phyloP scores from a whole-genome alignment of 2,797 vertebrate species.

The Hoplostethus mediterraneus region DNA sequence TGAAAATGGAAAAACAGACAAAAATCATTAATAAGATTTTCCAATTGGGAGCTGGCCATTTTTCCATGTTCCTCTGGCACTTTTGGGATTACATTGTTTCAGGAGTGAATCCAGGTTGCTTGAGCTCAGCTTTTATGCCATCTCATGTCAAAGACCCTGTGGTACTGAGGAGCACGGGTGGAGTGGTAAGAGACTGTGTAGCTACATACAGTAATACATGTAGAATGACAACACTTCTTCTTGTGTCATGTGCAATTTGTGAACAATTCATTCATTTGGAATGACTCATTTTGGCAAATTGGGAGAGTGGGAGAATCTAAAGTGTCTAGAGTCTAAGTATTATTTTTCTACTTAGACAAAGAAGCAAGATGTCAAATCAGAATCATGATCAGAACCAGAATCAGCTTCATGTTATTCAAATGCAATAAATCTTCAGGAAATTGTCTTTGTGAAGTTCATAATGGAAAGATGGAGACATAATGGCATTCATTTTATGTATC shows the following conservation, averaged over 20 bases:
- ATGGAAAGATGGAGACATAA: no score
- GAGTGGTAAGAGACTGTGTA: slow-evolving; percentile 21
- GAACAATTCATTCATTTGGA: slow-evolving; percentile 36
- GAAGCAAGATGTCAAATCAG: slow-evolving; percentile 2
- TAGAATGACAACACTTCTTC: slow-evolving; percentile 53
- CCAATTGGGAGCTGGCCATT: slow-evolving; percentile 36
- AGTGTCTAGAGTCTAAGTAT: background rate
- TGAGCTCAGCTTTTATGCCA: slow-evolving; percentile 37
- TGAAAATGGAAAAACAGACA: slow-evolving; percentile 58
- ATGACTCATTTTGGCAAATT: slow-evolving; percentile 42
- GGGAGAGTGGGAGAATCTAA: slow-evolving; percentile 12
- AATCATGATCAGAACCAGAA: no score
- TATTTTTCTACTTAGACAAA: background rate
- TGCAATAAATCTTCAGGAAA: no score
- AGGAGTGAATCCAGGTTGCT: slow-evolving; percentile 62
- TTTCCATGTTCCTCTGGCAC: slow-evolving; percentile 37
- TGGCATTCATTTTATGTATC: no score
- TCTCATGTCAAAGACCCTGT: slow-evolving; percentile 44
- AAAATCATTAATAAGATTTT: slow-evolving; percentile 69
- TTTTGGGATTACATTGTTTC: slow-evolving; percentile 36
- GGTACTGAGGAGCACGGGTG: slow-evolving; percentile 31
- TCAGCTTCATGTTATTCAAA: no score
- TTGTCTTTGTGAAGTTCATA: background rate
- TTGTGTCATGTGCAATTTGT: slow-evolving; percentile 48
- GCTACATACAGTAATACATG: slow-evolving; percentile 17